Evolutionary conservation across 2,113 vertebrate genomes (phyloP).

Genomic region (Heterotilapia buettikoferi): DNA sequence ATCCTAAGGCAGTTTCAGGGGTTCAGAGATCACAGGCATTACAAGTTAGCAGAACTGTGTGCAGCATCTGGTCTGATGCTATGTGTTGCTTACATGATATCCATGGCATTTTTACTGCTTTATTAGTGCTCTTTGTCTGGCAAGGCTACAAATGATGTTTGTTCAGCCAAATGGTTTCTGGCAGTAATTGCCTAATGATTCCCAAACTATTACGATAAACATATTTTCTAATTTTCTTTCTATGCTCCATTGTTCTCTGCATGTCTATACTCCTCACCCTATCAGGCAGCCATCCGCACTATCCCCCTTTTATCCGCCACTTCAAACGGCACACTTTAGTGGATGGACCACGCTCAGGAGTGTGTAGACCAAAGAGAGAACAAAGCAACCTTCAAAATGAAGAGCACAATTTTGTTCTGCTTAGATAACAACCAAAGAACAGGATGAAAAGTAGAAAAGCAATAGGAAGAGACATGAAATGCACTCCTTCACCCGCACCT

Average conservation of each 20-base stretch:
- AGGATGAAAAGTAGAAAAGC: background rate
- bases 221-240: slow-evolving; percentile 22
- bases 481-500: slow-evolving; percentile 12
- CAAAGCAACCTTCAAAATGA: slow-evolving; percentile 42
- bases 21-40: slow-evolving; percentile 50
- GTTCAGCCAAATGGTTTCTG: slow-evolving; percentile 40
- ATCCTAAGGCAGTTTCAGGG: slow-evolving; percentile 10
- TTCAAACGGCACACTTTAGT: slow-evolving; percentile 46
- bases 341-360: slow-evolving; percentile 36
- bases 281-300: slow-evolving; percentile 36
- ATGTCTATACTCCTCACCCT: slow-evolving; percentile 25
- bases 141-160: background rate
- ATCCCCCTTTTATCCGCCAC: slow-evolving; percentile 44
- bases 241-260: slow-evolving; percentile 41
- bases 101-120: slow-evolving; percentile 48
- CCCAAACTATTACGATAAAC: slow-evolving; percentile 37
- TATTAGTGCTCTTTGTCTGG: slow-evolving; percentile 46
- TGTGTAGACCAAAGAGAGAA: slow-evolving; percentile 23
- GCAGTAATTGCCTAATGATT: slow-evolving; percentile 20
- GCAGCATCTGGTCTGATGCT: slow-evolving; percentile 31
- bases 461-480: slow-evolving; percentile 13
- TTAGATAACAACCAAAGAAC: slow-evolving; percentile 10
- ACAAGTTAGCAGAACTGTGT: slow-evolving; percentile 2
- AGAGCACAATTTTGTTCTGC: slow-evolving; percentile 25
- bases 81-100: slow-evolving; percentile 27